A percentile compares a stretch with the other conserved stretches of the same genome.
phyloP scores from a whole-genome alignment of 1,140 invertebrate species.

The Listronotus bonariensis region DNA sequence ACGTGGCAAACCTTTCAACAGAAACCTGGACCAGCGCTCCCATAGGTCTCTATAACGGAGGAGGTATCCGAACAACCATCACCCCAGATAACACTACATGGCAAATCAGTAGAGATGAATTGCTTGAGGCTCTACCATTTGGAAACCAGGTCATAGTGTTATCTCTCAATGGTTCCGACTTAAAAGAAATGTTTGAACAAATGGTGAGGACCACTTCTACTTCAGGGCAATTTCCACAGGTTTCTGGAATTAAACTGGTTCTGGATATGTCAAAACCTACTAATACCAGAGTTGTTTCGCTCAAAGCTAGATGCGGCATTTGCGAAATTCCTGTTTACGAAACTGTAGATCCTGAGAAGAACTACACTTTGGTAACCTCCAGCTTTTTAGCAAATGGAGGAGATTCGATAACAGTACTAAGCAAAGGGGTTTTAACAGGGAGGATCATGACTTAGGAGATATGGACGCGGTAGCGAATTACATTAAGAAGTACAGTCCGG shows the following conservation, averaged over 20 bases:
- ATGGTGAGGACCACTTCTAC: conserved; percentile 59
- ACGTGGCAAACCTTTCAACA: conserved; percentile 56
- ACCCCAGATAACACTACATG: conserved; percentile 59
- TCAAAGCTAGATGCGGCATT: conserved; percentile 58
- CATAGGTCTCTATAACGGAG: conserved; percentile 76
- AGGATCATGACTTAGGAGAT: conserved; percentile 55
- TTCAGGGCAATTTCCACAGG: conserved; percentile 65
- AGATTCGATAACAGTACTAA: conserved; percentile 59
- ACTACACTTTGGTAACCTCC: conserved; percentile 60
- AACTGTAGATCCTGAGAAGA: conserved; percentile 53
- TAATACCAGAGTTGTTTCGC: conserved; percentile 59
- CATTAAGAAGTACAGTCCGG: conserved; percentile 53
- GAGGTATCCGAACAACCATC: conserved; percentile 68
- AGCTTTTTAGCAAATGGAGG: conserved; percentile 58
- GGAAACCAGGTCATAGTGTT: conserved; percentile 60
- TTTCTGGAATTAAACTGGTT: conserved; percentile 63
- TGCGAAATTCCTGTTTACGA: conserved; percentile 59
- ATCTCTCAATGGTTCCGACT: conserved; percentile 60
- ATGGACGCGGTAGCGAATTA: conserved; percentile 55
- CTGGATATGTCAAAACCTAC: conserved; percentile 60
- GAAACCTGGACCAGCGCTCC: conserved; percentile 73
- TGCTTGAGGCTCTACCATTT: conserved; percentile 59
- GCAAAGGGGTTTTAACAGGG: conserved; percentile 46
- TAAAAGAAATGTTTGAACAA: conserved; percentile 60
- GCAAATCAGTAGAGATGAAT: conserved; percentile 59